Evolutionary conservation across 2,797 vertebrate genomes (phyloP).

Genomic region (Myotis pilosus): DNA sequence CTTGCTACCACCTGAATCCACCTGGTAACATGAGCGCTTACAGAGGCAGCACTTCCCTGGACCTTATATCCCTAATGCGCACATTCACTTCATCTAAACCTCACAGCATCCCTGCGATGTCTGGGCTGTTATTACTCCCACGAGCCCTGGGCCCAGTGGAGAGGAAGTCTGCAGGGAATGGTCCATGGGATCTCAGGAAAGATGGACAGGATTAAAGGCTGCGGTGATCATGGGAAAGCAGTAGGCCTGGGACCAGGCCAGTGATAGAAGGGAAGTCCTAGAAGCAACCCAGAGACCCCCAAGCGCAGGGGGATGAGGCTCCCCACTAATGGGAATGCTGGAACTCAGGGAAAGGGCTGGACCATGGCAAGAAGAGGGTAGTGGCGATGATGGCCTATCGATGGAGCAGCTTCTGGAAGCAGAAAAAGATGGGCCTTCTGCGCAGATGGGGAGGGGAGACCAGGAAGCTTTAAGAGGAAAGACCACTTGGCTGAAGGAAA

Average conservation of each 20-base stretch:
- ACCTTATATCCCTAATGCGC: accelerated
- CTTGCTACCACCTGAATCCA: neutral
- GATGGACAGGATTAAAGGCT: neutral
- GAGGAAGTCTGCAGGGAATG: neutral
- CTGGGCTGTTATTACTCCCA: neutral
- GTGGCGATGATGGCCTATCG: neutral
- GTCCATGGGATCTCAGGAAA: neutral
- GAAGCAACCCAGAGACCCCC: neutral
- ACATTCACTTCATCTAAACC: neutral
- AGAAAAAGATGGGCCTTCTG: neutral
- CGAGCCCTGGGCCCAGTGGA: neutral
- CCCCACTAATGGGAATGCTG: neutral
- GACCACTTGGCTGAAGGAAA: neutral
- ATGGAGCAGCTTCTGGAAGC: slow-evolving; percentile 23
- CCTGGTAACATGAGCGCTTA: neutral
- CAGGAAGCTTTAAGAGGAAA: slow-evolving; percentile 21
- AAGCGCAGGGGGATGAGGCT: neutral
- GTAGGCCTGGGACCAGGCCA: neutral
- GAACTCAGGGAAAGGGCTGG: neutral
- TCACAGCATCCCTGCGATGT: neutral
- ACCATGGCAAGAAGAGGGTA: neutral
- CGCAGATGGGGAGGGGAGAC: neutral
- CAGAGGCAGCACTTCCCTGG: neutral
- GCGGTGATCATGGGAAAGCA: neutral
- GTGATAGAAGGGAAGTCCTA: neutral